Conservation (phyloP, 2,888 invertebrate genomes). For the Tenthredo livida region DNA sequence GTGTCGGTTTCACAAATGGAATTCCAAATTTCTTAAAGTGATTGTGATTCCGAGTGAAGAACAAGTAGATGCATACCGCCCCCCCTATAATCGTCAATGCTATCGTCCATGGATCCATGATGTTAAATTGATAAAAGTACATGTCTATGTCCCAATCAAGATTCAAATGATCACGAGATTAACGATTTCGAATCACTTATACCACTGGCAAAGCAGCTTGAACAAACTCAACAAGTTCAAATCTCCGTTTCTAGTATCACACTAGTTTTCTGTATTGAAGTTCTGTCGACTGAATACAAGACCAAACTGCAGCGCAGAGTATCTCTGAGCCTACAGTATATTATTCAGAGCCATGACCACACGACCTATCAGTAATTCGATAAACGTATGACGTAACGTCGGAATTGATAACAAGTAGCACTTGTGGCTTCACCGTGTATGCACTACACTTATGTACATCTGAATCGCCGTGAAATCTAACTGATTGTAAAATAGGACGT, state of each 20-base stretch:
- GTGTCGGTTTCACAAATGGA: not conserved
- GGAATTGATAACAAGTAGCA: too few relatives aligned
- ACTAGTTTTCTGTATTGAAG: not conserved
- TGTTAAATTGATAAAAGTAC: not conserved
- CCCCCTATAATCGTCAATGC: not conserved
- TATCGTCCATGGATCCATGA: conserved; percentile 21
- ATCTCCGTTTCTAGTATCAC: not conserved
- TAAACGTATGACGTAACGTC: too few relatives aligned
- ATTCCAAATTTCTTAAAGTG: not conserved
- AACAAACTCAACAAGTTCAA: not conserved
- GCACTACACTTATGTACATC: too few relatives aligned
- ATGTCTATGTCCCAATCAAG: not conserved
- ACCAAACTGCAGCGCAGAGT: not conserved
- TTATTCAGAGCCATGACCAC: too few relatives aligned
- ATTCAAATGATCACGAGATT: too few relatives aligned
- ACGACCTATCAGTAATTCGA: too few relatives aligned
- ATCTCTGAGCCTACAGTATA: too few relatives aligned
- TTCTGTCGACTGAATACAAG: not conserved
- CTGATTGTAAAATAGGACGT: too few relatives aligned
- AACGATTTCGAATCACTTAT: not conserved
- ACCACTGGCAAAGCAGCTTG: not conserved
- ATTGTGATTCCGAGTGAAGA: not conserved
- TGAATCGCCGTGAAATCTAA: too few relatives aligned
- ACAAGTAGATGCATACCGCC: not conserved
- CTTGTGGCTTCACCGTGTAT: too few relatives aligned